Conservation (phyloP, 2,113 vertebrate genomes). For the Fulmarus glacialis region DNA sequence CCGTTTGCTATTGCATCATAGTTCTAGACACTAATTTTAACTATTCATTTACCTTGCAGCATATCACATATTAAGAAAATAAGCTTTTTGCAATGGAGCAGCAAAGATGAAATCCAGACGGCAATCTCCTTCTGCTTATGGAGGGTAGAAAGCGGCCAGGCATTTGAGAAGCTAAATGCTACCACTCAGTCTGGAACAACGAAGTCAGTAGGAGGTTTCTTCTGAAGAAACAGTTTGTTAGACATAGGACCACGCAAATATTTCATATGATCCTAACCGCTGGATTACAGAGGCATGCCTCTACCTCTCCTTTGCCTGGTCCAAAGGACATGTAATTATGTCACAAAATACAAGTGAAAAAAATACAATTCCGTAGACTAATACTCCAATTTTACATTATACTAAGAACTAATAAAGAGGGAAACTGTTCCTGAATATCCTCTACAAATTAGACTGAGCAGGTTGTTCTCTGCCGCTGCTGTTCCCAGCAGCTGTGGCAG, state of each 20-base stretch:
- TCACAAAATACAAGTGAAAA: neutral
- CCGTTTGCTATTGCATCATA: neutral
- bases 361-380: neutral
- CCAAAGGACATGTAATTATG: neutral
- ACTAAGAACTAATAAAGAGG: neutral
- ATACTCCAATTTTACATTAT: neutral
- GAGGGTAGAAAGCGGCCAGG: neutral
- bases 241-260: neutral
- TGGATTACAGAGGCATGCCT: neutral
- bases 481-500: neutral
- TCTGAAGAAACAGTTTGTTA: neutral
- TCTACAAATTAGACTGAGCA: neutral
- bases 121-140: neutral
- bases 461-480: neutral
- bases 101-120: neutral
- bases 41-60: neutral
- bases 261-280: neutral
- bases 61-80: neutral
- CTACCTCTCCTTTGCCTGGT: neutral
- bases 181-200: neutral
- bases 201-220: neutral
- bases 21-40: neutral
- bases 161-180: neutral
- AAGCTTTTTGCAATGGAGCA: neutral
- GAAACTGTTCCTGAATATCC: neutral